phyloP scores from a whole-genome alignment of 2,797 vertebrate species.

The Aplochiton taeniatus region DNA sequence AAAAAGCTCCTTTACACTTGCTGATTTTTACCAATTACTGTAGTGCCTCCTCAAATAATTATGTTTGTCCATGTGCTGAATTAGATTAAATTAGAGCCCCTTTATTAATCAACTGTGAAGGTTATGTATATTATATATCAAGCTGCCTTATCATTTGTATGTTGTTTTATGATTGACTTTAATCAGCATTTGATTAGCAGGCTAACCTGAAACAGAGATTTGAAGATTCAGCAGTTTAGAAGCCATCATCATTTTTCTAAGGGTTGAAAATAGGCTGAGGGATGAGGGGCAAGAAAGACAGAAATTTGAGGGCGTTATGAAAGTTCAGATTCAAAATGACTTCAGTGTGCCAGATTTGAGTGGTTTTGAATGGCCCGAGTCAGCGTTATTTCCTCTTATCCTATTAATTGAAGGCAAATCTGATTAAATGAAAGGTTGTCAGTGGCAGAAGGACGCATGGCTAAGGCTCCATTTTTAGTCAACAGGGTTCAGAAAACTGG shows the following conservation, averaged over 20 bases:
- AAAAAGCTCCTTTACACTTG: neutral
- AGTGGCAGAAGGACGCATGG: no score
- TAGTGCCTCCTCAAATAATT: conserved; percentile 50
- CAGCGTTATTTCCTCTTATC: no score
- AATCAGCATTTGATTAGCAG: conserved; percentile 56
- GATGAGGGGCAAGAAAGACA: no score
- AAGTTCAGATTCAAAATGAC: no score
- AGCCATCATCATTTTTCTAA: conserved; percentile 27
- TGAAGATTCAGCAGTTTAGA: conserved; percentile 51
- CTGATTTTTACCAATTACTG: conserved; percentile 25
- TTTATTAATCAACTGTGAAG: conserved; percentile 55
- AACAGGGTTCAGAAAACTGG: conserved; percentile 33
- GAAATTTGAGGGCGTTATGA: no score
- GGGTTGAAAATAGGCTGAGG: neutral
- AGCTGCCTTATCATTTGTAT: conserved; percentile 60
- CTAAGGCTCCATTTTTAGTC: conserved; percentile 27
- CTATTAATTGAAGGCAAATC: no score
- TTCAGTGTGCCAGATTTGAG: no score
- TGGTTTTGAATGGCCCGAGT: no score
- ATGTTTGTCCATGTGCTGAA: conserved; percentile 62
- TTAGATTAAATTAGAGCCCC: conserved; percentile 54
- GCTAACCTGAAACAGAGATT: conserved; percentile 53
- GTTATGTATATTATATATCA: conserved; percentile 60
- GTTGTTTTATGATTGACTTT: conserved; percentile 65
- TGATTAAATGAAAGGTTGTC: no score